phyloP scores from a whole-genome alignment of 2,113 vertebrate species.

The Nycticryphes semicollaris region DNA sequence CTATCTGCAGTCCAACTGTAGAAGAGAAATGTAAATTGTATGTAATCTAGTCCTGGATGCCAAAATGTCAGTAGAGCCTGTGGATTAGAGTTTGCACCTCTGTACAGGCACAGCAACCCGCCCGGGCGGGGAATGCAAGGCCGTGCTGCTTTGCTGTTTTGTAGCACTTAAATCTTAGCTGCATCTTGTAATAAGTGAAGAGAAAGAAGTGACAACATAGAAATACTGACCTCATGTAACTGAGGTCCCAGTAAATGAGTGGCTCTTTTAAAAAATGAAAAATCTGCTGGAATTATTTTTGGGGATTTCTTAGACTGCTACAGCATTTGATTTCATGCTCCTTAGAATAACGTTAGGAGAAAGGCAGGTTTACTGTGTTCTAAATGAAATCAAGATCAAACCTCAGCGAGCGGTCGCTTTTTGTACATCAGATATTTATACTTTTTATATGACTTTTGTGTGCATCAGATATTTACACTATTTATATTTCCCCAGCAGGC shows the following conservation, averaged over 20 bases:
- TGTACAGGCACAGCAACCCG: not conserved
- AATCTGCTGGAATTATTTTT: not conserved
- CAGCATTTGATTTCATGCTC: not conserved
- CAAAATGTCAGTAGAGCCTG: not conserved
- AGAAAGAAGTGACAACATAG: not conserved
- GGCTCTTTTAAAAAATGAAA: not conserved
- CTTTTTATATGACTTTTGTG: not conserved
- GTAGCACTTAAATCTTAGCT: not conserved
- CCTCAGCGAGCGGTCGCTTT: not conserved
- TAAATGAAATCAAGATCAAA: not conserved
- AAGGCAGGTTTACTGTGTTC: not conserved
- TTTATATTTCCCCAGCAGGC: not conserved
- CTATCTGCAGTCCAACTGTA: not conserved
- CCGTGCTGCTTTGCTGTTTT: not conserved
- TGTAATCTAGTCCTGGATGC: not conserved
- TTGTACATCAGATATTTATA: not conserved
- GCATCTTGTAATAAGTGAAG: not conserved
- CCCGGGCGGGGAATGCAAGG: not conserved
- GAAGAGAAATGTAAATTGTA: not conserved
- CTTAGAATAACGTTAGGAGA: not conserved
- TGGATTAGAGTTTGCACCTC: too few relatives aligned
- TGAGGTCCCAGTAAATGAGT: not conserved
- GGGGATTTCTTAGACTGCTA: not conserved
- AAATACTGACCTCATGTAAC: not conserved
- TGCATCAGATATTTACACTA: not conserved